Conservation (phyloP, 2,113 vertebrate species). For the Albula goreensis region DNA sequence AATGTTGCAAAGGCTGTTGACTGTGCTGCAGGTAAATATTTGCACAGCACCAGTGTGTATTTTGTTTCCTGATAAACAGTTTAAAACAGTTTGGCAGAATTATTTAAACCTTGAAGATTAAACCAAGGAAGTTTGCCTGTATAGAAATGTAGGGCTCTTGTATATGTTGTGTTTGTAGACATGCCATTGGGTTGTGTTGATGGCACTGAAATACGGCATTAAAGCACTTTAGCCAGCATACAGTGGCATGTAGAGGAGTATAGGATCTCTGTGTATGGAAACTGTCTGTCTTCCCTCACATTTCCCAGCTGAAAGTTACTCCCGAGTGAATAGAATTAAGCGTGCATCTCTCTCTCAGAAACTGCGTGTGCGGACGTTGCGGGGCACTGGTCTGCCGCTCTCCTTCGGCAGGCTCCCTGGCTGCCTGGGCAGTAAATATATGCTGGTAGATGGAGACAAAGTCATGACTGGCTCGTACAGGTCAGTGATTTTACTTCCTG, state of each 20-base stretch:
- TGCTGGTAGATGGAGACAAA: constrained; percentile 93
- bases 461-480: constrained; percentile 90
- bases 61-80: neutral
- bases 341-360: constrained; percentile 69
- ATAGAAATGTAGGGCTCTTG: too few relatives aligned
- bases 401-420: constrained; percentile 82
- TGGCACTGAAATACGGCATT: too few relatives aligned
- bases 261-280: neutral
- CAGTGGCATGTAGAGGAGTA: too few relatives aligned
- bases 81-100: too few relatives aligned
- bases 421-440: constrained; percentile 80
- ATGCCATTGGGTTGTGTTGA: too few relatives aligned
- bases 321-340: neutral
- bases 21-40: neutral
- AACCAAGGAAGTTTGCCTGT: too few relatives aligned
- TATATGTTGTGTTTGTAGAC: too few relatives aligned
- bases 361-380: constrained; percentile 80
- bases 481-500: constrained; percentile 46
- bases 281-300: too few relatives aligned
- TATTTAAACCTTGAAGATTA: too few relatives aligned
- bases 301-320: too few relatives aligned
- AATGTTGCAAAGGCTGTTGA: neutral
- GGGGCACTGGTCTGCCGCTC: constrained; percentile 79
- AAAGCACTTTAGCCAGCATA: too few relatives aligned
- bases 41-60: neutral